These are phyloP conservation scores for Pluvialis apricaria DNA, from an alignment of 2,113 vertebrate genomes.

Conservation along the genomic window DNA sequence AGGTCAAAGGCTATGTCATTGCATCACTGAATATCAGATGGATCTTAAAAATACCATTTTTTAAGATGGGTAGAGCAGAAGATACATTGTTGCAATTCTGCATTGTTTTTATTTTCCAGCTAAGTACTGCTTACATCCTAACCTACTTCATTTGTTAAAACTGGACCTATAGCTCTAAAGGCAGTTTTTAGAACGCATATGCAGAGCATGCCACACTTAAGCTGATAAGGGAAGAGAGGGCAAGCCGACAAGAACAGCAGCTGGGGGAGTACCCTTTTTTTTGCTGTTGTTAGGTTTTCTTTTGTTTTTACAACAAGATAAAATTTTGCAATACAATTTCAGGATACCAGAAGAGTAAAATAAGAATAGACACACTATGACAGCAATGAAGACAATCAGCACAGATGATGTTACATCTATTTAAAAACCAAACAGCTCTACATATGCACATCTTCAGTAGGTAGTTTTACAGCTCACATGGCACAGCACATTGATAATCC, in stretches of 20 bases:
- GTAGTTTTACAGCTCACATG: not conserved
- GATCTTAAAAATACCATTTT: not conserved
- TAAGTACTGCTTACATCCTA: not conserved
- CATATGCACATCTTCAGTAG: not conserved
- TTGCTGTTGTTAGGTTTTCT: not conserved
- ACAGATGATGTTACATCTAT: not conserved
- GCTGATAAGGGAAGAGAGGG: not conserved
- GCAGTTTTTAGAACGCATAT: not conserved
- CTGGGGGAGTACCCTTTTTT: not conserved
- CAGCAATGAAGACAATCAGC: not conserved
- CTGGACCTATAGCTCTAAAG: not conserved
- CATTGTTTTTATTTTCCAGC: not conserved
- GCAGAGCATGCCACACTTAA: not conserved
- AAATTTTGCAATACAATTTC: not conserved
- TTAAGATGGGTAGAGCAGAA: not conserved
- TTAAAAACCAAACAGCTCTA: not conserved
- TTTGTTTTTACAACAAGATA: not conserved
- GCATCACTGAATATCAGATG: not conserved
- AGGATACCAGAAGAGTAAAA: not conserved
- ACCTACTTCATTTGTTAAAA: not conserved
- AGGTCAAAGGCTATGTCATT: not conserved
- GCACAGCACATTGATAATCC: not conserved
- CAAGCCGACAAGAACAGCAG: not conserved
- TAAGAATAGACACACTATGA: not conserved
- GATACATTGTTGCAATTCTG: not conserved